Evolutionary conservation across 1,140 invertebrate genomes (phyloP), one percentile per base, ranked within the genome.

Genomic region (Drosophila ambigua): DNA sequence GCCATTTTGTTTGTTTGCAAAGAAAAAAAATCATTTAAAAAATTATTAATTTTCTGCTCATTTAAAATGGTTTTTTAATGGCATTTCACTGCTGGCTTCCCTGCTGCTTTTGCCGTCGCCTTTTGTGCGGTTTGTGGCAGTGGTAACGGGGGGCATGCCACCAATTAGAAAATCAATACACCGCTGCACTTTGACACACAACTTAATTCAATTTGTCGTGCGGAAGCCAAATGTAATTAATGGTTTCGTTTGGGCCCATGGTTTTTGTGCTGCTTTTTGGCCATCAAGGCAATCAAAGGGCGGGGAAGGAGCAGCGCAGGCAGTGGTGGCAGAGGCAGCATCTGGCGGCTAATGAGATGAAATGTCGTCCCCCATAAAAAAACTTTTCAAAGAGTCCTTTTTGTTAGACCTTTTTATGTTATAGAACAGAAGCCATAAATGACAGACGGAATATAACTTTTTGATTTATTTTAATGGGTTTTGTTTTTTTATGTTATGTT

Each of bases 81-180:
- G 65, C 60, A 51, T 45, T 58, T 63, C 52, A 31, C 48, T 49
- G 31, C 59, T 3, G 23, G 20, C 2, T 7, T 28, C 28, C 28
- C 28, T 28, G 6, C 28, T 31, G 71, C 60, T 48, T 63, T 68
- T 72, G 49, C 53, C 52, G 71, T 50, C 23, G 11, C 35, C 35
- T 39, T 54, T 52, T 61, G 66, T 57, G 72, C 59, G 35, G 35
- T 39, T 2, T 39, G 35, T 5, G 35, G 35, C 35, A 39, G 35
- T 39, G 35, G 35, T 11, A 5, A 39, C 5, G 35, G 35, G 35
- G 26, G 4, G 35, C 35, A 39, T 39, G 35, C 35, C 35, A 13
- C 72, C 80, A 84, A 85, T 84, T 84, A 84, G 77, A 84, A 84
- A 84, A 85, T 84, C 81, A 84, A 84, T 84, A 81, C 75, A 73